Evolutionary conservation across 1,140 invertebrate species (phyloP).

Genomic region (Bombus turneri): DNA sequence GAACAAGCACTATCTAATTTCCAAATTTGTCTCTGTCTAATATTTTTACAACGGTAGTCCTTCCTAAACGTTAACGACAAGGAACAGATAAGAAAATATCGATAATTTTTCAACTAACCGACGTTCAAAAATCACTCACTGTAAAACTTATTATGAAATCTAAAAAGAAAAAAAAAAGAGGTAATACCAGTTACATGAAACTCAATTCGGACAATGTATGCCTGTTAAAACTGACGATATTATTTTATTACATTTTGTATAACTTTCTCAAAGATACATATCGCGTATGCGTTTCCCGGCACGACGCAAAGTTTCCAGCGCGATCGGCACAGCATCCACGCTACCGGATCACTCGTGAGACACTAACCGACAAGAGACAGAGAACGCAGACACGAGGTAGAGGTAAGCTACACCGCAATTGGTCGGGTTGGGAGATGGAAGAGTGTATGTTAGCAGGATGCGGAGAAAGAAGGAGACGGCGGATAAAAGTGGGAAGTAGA

Average conservation of each 20-base stretch:
- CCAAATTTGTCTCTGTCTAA: too few species aligned
- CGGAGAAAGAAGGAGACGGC: conserved; percentile 41
- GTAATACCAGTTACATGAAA: neutral
- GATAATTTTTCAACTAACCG: too few species aligned
- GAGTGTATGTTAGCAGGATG: conserved; percentile 43
- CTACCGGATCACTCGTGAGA: conserved; percentile 72
- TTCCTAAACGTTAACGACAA: too few species aligned
- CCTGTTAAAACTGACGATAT: neutral
- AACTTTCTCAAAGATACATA: neutral
- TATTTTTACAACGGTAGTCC: too few species aligned
- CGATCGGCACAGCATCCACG: conserved; percentile 68
- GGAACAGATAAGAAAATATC: too few species aligned
- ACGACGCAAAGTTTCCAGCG: neutral
- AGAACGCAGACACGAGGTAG: conserved; percentile 66
- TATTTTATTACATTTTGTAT: neutral
- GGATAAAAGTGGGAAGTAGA: conserved; percentile 52
- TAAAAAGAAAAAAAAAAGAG: neutral
- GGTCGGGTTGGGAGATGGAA: conserved; percentile 55
- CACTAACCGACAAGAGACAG: conserved; percentile 72
- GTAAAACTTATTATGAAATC: neutral
- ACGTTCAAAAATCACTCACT: neutral
- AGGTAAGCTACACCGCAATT: conserved; percentile 73
- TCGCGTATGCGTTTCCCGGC: neutral
- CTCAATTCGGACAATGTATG: neutral
- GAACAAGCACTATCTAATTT: too few species aligned